Evolutionary conservation across 2,888 invertebrate species (phyloP), one percentile per base, ranked within the genome.

Genomic region (Torymus texanus): DNA sequence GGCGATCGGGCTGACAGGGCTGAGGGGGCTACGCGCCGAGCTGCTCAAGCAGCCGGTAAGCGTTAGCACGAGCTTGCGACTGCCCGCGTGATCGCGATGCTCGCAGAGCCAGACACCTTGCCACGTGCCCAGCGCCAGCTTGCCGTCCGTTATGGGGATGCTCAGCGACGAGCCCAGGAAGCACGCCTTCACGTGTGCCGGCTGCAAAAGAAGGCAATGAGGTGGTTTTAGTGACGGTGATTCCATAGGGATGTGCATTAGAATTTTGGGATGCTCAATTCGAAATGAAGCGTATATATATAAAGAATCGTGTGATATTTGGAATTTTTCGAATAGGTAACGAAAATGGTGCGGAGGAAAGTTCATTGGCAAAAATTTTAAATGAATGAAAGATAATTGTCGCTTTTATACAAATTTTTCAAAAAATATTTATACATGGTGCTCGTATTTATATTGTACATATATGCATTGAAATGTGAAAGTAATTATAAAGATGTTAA

Each of bases 41-140:
- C 96, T 96, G 85, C 96, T 94, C 89, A 96, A 94, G 92, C 97
- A 97, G 82, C 97, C 97, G 87, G 97, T 97, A 91, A 97, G 92
- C 85, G 97, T 97, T 91, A 97, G 95, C 87, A 96, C 95, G 86
- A 94, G 91, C 93, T 97, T 97, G 87, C 97, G 94, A 90, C 97
- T 97, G 87, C 97, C 97, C 85, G 97, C 98, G 90, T 96, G 96
- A 92, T 98, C 97, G 89, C 98, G 94, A 92, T 98, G 98, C 91
- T 98, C 98, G 92, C 98, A 98, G 86, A 98, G 93, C 98, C 98
- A 98, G 84, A 98, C 95, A 83, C 98, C 98, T 92, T 98, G 98
- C 98, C 98, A 98, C 87, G 97, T 97, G 86, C 98, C 98, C 88
- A 98, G 92, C 90, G 97, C 97, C 88, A 98, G 92, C 91, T 97